These are phyloP conservation scores for Scaptomyza caliginosa DNA, from an alignment of 2,888 invertebrate species.

Conservation along the genomic window DNA sequence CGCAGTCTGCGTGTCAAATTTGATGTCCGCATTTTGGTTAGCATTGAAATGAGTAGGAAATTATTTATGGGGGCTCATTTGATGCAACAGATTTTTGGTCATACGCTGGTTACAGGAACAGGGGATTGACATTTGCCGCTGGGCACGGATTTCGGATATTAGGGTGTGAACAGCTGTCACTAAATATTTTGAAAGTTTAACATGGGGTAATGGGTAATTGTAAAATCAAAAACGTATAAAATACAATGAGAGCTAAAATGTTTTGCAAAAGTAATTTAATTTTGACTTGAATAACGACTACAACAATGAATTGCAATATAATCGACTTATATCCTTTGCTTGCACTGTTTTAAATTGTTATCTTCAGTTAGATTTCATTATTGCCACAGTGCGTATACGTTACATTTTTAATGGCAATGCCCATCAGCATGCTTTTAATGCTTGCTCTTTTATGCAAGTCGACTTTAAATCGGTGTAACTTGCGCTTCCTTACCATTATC, in stretches of 20 bases:
- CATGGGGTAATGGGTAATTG: not conserved
- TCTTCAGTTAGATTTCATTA: conserved; percentile 28
- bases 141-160: not conserved
- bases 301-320: too few relatives aligned
- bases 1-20: conserved; percentile 47
- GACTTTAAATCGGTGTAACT: not conserved
- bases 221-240: conserved; percentile 13
- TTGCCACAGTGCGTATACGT: conserved; percentile 32
- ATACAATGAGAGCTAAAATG: not conserved
- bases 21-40: conserved; percentile 50
- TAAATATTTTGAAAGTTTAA: conserved; percentile 31
- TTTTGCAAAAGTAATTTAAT: conserved; percentile 1
- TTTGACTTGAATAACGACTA: too few relatives aligned
- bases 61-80: conserved; percentile 74
- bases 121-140: conserved; percentile 10
- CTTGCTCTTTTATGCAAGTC: conserved; percentile 18
- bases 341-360: conserved; percentile 1
- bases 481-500: conserved; percentile 7
- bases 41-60: conserved; percentile 70
- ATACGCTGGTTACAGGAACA: conserved; percentile 29
- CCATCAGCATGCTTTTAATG: conserved; percentile 38
- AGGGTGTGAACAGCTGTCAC: conserved; percentile 37
- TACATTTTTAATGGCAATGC: conserved; percentile 40
- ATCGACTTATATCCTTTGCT: too few relatives aligned
- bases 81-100: conserved; percentile 70